Evolutionary conservation across 2,113 vertebrate species (phyloP).

Genomic region (Oreotrochilus melanogaster): DNA sequence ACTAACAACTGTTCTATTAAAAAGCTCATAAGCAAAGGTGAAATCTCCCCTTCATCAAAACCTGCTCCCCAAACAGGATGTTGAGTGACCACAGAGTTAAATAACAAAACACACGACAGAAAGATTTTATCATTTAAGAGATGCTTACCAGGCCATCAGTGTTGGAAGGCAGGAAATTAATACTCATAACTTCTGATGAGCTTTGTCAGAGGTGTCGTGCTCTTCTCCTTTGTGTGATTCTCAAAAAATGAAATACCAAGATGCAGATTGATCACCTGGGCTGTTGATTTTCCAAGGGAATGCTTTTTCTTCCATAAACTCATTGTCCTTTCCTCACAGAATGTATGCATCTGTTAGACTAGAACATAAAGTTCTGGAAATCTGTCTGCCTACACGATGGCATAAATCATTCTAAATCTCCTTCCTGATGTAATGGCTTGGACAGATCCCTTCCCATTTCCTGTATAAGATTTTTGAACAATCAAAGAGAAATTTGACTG

Average conservation of each 20-base stretch:
- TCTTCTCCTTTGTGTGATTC: neutral
- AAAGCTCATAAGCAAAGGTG: conserved; percentile 10
- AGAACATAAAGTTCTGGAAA: conserved; percentile 10
- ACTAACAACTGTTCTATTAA: conserved; percentile 4
- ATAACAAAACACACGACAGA: neutral
- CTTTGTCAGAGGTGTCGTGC: neutral
- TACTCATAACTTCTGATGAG: neutral
- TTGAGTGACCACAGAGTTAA: neutral
- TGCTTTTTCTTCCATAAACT: neutral
- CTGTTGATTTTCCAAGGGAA: neutral
- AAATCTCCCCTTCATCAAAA: conserved; percentile 23
- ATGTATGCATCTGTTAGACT: neutral
- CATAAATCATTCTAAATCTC: neutral
- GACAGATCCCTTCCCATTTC: neutral
- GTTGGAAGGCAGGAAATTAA: conserved; percentile 56
- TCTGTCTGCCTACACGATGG: neutral
- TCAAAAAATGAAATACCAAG: neutral
- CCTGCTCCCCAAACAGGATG: neutral
- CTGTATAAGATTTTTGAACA: neutral
- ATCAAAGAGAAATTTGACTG: neutral
- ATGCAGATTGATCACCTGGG: neutral
- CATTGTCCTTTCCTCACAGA: neutral
- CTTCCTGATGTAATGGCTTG: conserved; percentile 18
- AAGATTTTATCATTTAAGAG: neutral
- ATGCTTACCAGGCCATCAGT: neutral